Evolutionary conservation across 2,797 vertebrate species (phyloP), one percentile per base, ranked within the genome.

Genomic region (Cirrhinus molitorella): DNA sequence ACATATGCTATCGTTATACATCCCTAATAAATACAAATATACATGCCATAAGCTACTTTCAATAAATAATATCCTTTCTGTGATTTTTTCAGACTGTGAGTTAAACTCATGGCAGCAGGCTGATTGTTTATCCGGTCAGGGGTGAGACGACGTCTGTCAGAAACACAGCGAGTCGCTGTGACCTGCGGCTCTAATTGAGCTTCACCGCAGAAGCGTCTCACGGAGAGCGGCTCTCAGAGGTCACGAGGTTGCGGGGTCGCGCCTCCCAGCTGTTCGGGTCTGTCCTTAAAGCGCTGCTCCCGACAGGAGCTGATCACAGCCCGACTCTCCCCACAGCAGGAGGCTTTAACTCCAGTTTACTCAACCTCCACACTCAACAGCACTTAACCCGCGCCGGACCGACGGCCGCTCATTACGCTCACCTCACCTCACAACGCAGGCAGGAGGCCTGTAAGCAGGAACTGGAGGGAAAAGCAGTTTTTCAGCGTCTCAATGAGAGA

Each of bases 341-440:
- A 81, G 83, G 51, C 67, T 89, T 88, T 79, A 84, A 76, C 83
- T 71, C 28, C 83, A 47, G 88, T 88, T 90, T 90, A 88, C 67
- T 79, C 88, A 88, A 90, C 90, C 89, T 84, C 84, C 55, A 88
- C 89, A 85, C 88, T 88, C 83, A 55, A 49, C 74, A 55, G 70
- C 77, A 81, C 82, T 87, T 86, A 85, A 87, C 81, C 79, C 55
- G 45, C 79, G 47, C 57, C 79, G 40, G 68, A 80, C 66, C 71
- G 85, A 86, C 66, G 76, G 74, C 40, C 59, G 83, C 86, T 88
- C 72, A 76, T 28, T 66, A 66, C 40, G 53, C 53, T 77, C 83
- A 77, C 40, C 31, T 37, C 17, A 66, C 25, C 11, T 7, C 16
- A 49, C 45, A 31, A 21, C 68, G 17, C 8, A 16, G 8, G 25